Evolutionary conservation across 2,113 vertebrate genomes (phyloP), one percentile per base, ranked within the genome.

Genomic region (Alouatta palliata): DNA sequence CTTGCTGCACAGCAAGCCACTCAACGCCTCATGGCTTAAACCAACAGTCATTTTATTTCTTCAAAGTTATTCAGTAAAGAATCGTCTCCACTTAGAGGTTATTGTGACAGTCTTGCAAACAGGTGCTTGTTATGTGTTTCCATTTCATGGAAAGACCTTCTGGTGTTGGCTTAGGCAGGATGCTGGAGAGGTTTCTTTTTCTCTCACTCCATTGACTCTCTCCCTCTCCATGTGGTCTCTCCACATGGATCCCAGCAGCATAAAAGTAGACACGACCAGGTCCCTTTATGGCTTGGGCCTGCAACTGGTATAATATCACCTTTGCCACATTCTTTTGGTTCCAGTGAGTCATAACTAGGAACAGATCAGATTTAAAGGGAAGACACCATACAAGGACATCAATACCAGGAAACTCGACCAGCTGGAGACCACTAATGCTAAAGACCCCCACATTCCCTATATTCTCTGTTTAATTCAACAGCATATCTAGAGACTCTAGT

Each of bases 321-420:
- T 91, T 6, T 70, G 61, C n/a, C 12, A 91, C 2, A 35, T 79
- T 54, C 61, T 58, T 17, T 40, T 79, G 32, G 8, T 20, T 61
- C 86, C 25, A 49, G 21, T 35, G 9, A 91, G 13, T 40, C 32
- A 30, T 43, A 71, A 56, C 3, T 52, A 49, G 30, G 35, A 10
- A 73, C 6, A 37, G 17, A 2, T 11, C 9, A 32, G 45, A 49
- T 17, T 79, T 58, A 40, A 91, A 79, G 23, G 40, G 3, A 61
- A 16, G 16, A 8, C 19, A 25, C 66, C 5, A 19, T 3, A 40
- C 6, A 64, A 21, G 14, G n/a, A 2, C 1, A 25, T 4, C 11
- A 30, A 68, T 20, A 47, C 16, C 9, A 80, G 40, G 35, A 81
- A 79, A 52, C 1, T 7, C 52, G 12, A 40, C 40, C 32, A 40